Evolutionary conservation across 2,113 vertebrate species (phyloP).

Genomic region (Cariama cristata): DNA sequence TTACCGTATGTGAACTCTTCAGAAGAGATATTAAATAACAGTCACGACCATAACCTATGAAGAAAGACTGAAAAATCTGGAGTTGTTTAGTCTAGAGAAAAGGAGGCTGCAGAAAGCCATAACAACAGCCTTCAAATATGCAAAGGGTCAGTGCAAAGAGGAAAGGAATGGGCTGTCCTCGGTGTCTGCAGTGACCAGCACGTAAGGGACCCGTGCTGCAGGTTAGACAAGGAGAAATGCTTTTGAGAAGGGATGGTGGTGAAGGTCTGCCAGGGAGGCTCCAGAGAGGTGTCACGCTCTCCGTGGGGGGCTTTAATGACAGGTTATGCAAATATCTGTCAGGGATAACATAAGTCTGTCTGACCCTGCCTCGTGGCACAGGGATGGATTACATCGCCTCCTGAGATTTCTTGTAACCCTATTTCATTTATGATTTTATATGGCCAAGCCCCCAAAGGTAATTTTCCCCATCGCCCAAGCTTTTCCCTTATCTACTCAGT

Average conservation of each 20-base stretch:
- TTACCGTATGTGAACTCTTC: neutral
- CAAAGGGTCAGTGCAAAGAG: neutral
- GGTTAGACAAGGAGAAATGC: neutral
- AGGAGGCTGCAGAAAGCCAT: neutral
- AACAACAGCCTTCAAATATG: constrained; percentile 14
- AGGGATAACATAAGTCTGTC: neutral
- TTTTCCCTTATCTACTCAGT: neutral
- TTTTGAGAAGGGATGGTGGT: neutral
- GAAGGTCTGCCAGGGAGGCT: neutral
- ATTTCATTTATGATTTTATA: neutral
- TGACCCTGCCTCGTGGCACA: neutral
- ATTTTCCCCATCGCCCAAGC: neutral
- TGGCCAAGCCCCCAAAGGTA: accelerated
- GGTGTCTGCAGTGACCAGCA: neutral
- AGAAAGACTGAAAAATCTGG: neutral
- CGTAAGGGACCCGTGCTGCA: accelerated
- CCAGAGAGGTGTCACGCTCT: neutral
- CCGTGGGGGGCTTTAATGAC: neutral
- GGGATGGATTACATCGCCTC: neutral
- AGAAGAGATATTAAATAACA: constrained; percentile 24
- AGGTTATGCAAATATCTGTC: constrained; percentile 37
- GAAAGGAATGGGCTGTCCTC: neutral
- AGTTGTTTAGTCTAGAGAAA: constrained; percentile 52
- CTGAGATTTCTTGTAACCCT: neutral
- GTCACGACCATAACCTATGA: neutral